These are phyloP conservation scores for Ariolimax columbianus DNA, from an alignment of 2,888 invertebrate species.

Conservation along the genomic window DNA sequence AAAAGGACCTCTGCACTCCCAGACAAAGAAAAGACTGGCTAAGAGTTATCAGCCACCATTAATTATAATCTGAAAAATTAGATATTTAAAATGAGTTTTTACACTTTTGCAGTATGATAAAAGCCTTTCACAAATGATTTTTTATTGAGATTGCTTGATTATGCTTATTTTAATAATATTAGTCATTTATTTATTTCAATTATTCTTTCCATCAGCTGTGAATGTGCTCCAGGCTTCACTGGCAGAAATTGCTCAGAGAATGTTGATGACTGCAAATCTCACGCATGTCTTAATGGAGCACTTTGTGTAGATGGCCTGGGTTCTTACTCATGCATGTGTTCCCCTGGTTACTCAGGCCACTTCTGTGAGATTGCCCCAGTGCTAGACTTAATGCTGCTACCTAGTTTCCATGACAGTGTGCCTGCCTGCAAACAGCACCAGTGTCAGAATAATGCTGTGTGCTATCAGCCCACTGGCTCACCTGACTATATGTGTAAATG, in stretches of 20 bases:
- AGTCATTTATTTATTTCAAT: neutral
- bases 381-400: conserved; percentile 52
- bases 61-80: neutral
- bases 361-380: conserved; percentile 87
- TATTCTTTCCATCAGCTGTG: conserved; percentile 75
- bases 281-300: conserved; percentile 89
- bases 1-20: too few relatives aligned
- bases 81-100: neutral
- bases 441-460: conserved; percentile 93
- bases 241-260: conserved; percentile 96
- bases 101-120: neutral
- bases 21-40: too few relatives aligned
- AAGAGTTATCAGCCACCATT: too few relatives aligned
- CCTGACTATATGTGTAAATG: conserved; percentile 84
- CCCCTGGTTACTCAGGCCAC: conserved; percentile 87
- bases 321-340: conserved; percentile 93
- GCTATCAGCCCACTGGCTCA: conserved; percentile 88
- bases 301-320: conserved; percentile 96
- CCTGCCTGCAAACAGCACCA: conserved; percentile 95
- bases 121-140: neutral
- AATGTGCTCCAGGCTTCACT: conserved; percentile 85
- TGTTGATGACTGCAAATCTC: conserved; percentile 94
- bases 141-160: neutral
- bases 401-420: conserved; percentile 84
- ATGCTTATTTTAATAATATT: neutral